phyloP scores from a whole-genome alignment of 1,140 invertebrate species.

The Phenacoccus solenopsis region DNA sequence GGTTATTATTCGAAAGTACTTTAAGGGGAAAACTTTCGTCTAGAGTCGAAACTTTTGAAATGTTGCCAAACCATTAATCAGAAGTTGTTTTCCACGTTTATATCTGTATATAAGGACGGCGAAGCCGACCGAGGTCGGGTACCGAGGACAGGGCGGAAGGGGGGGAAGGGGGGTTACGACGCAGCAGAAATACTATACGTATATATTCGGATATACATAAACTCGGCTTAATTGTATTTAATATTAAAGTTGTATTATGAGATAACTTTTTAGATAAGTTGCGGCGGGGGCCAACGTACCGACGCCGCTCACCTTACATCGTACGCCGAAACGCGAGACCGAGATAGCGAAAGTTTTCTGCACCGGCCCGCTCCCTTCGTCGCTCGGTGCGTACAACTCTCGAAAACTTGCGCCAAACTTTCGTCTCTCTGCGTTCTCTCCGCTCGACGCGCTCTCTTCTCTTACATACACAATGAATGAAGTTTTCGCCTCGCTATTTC shows the following conservation, averaged over 20 bases:
- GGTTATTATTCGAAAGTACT: constrained; percentile 14
- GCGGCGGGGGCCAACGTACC: not conserved
- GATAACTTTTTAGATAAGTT: constrained; percentile 24
- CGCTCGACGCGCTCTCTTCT: too few relatives aligned
- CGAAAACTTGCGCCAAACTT: not conserved
- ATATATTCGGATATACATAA: constrained; percentile 13
- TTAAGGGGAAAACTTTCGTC: not conserved
- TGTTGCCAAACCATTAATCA: constrained; percentile 16
- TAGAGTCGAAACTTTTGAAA: constrained; percentile 13
- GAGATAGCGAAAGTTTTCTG: too few relatives aligned
- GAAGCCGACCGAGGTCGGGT: too few relatives aligned
- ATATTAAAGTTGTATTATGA: constrained; percentile 22
- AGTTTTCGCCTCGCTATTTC: not conserved
- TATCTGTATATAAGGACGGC: constrained; percentile 11
- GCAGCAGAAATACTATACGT: too few relatives aligned
- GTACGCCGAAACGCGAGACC: too few relatives aligned
- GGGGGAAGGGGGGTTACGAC: too few relatives aligned
- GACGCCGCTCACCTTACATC: too few relatives aligned
- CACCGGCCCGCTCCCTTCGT: too few relatives aligned
- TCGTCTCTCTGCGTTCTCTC: not conserved
- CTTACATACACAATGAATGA: too few relatives aligned
- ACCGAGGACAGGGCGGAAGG: too few relatives aligned
- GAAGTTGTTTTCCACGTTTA: constrained; percentile 13
- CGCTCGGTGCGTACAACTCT: too few relatives aligned
- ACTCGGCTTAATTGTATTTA: constrained; percentile 22